Conservation (phyloP, 2,888 invertebrate species). For the Athalia circularis region DNA sequence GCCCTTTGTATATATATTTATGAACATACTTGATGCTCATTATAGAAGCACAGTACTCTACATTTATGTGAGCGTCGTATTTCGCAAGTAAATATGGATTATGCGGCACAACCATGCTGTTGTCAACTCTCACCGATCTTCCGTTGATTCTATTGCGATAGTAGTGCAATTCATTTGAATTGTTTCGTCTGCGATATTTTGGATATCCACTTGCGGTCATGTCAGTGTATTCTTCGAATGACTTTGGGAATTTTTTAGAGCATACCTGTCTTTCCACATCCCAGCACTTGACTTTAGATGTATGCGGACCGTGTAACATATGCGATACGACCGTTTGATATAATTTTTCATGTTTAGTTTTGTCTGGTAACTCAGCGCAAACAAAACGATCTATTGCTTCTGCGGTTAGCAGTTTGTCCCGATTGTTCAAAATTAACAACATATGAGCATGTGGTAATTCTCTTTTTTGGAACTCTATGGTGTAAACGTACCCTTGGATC, state of each 20-base stretch:
- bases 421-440: slow-evolving; percentile 38
- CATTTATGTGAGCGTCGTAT: slow-evolving; percentile 53
- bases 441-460: slow-evolving; percentile 47
- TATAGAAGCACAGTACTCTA: slow-evolving; percentile 53
- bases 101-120: slow-evolving; percentile 59
- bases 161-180: background rate
- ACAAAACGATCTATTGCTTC: slow-evolving; percentile 47
- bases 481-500: slow-evolving; percentile 46
- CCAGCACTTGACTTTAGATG: background rate
- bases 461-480: slow-evolving; percentile 55
- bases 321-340: slow-evolving; percentile 50
- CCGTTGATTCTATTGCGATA: background rate
- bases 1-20: slow-evolving; percentile 55
- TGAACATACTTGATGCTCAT: slow-evolving; percentile 52
- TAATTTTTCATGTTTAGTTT: slow-evolving; percentile 44
- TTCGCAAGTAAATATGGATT: slow-evolving; percentile 53
- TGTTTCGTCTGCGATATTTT: slow-evolving; percentile 49
- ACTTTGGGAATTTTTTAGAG: slow-evolving; percentile 54
- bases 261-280: slow-evolving; percentile 48
- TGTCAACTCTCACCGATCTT: slow-evolving; percentile 53
- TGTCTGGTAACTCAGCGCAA: slow-evolving; percentile 40
- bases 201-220: slow-evolving; percentile 51
- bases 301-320: slow-evolving; percentile 54
- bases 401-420: slow-evolving; percentile 40
- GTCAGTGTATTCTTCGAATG: slow-evolving; percentile 48